Conservation (phyloP, 1,140 invertebrate genomes). For the Harlomillsia oculata region DNA sequence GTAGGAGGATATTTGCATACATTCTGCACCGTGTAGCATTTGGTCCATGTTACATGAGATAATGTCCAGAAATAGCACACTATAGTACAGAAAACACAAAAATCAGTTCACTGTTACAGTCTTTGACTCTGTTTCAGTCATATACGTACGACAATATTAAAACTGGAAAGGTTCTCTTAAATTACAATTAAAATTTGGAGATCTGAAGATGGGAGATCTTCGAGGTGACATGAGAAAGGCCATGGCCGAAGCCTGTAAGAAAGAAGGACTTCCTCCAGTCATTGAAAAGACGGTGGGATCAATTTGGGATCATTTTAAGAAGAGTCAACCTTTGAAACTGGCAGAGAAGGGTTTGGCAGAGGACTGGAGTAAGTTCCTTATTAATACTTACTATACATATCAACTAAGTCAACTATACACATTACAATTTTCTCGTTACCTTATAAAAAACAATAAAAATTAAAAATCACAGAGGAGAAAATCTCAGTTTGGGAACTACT, state of each 20-base stretch:
- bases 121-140: too few relatives aligned
- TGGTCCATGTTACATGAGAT: too few relatives aligned
- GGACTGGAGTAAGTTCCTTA: constrained; percentile 3
- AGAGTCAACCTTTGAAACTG: constrained; percentile 1
- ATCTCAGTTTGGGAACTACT: background rate
- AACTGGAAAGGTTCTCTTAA: too few relatives aligned
- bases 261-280: constrained; percentile 2
- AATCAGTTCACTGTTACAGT: too few relatives aligned
- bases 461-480: background rate
- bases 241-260: constrained; percentile 2
- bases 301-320: constrained; percentile 14
- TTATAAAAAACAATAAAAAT: background rate
- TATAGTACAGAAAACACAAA: too few relatives aligned
- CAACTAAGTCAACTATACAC: background rate
- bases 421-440: background rate
- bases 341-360: constrained; percentile 8
- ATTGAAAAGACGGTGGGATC: constrained; percentile 9
- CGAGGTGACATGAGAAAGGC: constrained; percentile 4
- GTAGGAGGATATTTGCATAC: too few relatives aligned
- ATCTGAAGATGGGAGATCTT: constrained; percentile 2
- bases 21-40: too few relatives aligned
- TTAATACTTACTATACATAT: background rate
- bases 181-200: too few relatives aligned
- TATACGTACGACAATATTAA: too few relatives aligned
- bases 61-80: too few relatives aligned